Conservation (phyloP, 2,888 invertebrate genomes). For the Drosophila vallismaia region DNA sequence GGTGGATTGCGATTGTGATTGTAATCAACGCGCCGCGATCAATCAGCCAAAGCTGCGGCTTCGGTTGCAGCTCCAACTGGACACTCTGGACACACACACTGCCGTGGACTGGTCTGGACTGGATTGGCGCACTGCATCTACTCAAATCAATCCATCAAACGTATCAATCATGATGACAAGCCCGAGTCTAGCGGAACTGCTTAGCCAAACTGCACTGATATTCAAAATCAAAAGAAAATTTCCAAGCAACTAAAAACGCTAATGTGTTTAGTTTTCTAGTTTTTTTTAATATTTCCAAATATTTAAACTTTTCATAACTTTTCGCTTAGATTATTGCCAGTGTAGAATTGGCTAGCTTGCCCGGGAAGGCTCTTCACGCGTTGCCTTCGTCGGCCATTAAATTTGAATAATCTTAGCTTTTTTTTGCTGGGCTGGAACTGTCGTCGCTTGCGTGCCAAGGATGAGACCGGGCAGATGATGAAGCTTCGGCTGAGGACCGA, state of each 20-base stretch:
- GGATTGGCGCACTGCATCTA: slow-evolving; percentile 54
- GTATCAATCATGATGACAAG: slow-evolving; percentile 82
- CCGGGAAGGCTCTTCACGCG: slow-evolving; percentile 59
- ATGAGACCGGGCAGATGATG: slow-evolving; percentile 31
- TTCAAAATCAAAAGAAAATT: background rate
- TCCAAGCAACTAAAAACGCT: too few relatives aligned
- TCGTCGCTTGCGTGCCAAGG: slow-evolving; percentile 46
- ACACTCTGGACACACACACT: slow-evolving; percentile 48
- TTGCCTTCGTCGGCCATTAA: slow-evolving; percentile 68
- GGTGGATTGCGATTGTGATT: slow-evolving; percentile 48
- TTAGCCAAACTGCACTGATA: slow-evolving; percentile 19
- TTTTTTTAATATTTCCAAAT: background rate
- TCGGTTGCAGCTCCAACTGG: slow-evolving; percentile 22
- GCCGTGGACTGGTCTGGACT: background rate
- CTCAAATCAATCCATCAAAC: slow-evolving; percentile 82
- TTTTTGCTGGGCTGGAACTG: slow-evolving; percentile 32
- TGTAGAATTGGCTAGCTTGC: slow-evolving; percentile 52
- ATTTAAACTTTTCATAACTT: background rate
- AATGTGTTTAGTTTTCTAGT: background rate
- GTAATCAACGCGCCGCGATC: slow-evolving; percentile 74
- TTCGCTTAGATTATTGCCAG: slow-evolving; percentile 7
- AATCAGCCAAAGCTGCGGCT: slow-evolving; percentile 63
- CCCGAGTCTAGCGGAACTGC: slow-evolving; percentile 46
- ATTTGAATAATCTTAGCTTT: slow-evolving; percentile 76
- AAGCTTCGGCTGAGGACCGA: slow-evolving; percentile 25